Conservation (phyloP, 2,797 vertebrate species). For the Rallus crepitans region DNA sequence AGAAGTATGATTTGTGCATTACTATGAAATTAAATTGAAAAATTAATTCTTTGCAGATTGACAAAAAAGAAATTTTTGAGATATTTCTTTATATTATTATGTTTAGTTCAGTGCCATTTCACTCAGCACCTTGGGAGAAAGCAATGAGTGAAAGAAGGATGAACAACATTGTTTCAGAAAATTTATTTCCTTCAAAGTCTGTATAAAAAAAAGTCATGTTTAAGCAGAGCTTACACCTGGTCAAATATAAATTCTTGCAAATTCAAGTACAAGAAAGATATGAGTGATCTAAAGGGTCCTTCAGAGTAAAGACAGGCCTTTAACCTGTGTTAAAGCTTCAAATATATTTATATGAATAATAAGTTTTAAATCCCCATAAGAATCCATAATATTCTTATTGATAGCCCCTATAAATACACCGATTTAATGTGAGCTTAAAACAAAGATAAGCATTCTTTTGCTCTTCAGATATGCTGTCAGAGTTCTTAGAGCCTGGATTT, state of each 20-base stretch:
- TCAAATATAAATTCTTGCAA: slow-evolving; percentile 32
- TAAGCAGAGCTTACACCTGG: slow-evolving; percentile 9
- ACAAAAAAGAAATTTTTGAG: neutral
- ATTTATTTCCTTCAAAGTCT: slow-evolving; percentile 12
- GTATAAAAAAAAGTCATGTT: neutral
- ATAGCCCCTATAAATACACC: neutral
- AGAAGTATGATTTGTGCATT: neutral
- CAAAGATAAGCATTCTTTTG: neutral
- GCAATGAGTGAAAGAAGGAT: neutral
- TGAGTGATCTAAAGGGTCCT: neutral
- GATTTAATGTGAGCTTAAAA: neutral
- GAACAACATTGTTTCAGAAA: slow-evolving; percentile 37
- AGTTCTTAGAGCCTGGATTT: neutral
- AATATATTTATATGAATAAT: neutral
- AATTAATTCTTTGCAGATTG: neutral
- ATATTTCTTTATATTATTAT: neutral
- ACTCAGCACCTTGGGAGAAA: neutral
- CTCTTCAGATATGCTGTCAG: neutral
- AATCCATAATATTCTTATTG: neutral
- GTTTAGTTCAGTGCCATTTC: neutral
- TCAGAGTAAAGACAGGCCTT: neutral
- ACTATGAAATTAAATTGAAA: neutral
- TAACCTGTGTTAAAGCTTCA: neutral
- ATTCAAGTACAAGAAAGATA: slow-evolving; percentile 6
- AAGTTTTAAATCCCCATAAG: neutral